These are phyloP conservation scores for Epirrhoe alternata DNA, from an alignment of 2,888 invertebrate species.

Conservation along the genomic window DNA sequence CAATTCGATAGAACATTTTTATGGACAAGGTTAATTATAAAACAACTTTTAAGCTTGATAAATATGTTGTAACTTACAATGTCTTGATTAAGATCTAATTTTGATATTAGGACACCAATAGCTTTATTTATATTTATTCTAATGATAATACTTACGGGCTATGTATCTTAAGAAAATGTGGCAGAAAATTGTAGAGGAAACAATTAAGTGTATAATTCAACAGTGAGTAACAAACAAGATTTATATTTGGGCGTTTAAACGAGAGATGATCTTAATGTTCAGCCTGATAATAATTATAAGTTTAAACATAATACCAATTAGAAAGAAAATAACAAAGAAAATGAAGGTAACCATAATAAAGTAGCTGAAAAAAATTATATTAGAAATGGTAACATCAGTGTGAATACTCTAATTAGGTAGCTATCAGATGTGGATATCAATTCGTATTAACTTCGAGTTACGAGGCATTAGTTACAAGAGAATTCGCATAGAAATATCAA, in stretches of 20 bases:
- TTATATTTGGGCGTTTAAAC: slow-evolving; percentile 4
- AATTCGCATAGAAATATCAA: too few species aligned
- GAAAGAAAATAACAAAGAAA: not conserved
- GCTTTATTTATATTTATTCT: slow-evolving; percentile 40
- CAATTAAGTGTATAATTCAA: slow-evolving; percentile 21
- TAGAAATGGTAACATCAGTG: too few species aligned
- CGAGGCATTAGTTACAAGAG: too few species aligned
- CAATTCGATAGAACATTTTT: not conserved
- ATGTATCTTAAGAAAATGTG: slow-evolving; percentile 18
- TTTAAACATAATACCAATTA: too few species aligned
- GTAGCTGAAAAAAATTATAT: not conserved
- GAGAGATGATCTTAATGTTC: not conserved
- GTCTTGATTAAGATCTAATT: slow-evolving; percentile 20
- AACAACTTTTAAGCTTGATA: slow-evolving; percentile 1
- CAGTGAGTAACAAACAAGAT: slow-evolving; percentile 21
- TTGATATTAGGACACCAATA: slow-evolving; percentile 44
- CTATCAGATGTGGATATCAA: too few species aligned
- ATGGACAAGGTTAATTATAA: not conserved
- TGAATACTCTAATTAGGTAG: too few species aligned
- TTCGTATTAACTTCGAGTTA: too few species aligned
- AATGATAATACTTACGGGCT: slow-evolving; percentile 33
- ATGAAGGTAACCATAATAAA: not conserved
- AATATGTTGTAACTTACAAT: slow-evolving; percentile 11
- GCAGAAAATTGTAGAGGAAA: slow-evolving; percentile 21
- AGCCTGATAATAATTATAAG: not conserved